Evolutionary conservation across 1,140 invertebrate species (phyloP), one percentile per base, ranked within the genome.

Genomic region (Phortica variegata): DNA sequence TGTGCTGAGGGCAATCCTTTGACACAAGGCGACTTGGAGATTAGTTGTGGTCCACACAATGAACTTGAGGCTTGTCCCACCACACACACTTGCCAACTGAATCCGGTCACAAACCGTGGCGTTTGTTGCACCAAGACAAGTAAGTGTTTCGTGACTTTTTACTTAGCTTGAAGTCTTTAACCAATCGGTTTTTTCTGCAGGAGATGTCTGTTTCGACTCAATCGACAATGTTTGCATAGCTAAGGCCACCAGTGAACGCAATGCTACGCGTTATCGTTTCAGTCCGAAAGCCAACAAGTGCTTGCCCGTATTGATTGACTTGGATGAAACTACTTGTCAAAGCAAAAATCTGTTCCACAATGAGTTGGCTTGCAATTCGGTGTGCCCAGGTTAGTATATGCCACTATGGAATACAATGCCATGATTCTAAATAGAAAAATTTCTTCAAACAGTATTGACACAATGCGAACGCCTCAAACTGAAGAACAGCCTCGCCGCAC

Each of bases 331-430:
- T 20, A 88, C 87, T 53, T 86, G 87, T 31, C 87, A 89, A 36
- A 94, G 92, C 62, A 86, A 91, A 61, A 97, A 96, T 76, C 88
- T 91, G 59, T 97, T 96, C 81, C 84, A 88, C 23, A 88, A 84
- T 29, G 85, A 89, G 54, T 79, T 85, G 12, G 87, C 91, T 52
- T 97, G 94, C 75, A 86, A 88, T 56, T 79, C 83, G 3, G 85
- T 90, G 3, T 95, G 92, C 74, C 89, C 88, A 51, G 83, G 79
- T 86, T 65, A 43, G 58, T 21, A 18, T 15, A 38, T 9, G 36
- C 10, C 21, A 16, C 9, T 16, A n/a, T n/a, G n/a, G n/a, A n/a
- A n/a, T n/a, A n/a, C n/a, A 29, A 29, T 10, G 9, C 20, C n/a
- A n/a, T 18, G 2, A 10, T 6, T 31, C 0, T n/a, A n/a, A n/a